These are phyloP conservation scores for Malachius bipustulatus DNA, from an alignment of 2,888 invertebrate genomes.

Conservation along the genomic window DNA sequence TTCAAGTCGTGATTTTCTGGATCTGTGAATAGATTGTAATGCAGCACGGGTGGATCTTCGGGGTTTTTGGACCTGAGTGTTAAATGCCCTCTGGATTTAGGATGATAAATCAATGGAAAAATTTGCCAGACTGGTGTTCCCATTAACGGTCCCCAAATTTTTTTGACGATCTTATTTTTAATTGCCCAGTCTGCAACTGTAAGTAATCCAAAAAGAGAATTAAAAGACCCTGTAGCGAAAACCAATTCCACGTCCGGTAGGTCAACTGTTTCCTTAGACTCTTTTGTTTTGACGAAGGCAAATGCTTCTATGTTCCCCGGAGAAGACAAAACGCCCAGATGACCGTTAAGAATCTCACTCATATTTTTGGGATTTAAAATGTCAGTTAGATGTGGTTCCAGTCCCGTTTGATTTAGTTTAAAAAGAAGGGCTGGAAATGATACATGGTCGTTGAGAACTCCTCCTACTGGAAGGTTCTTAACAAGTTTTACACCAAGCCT, in stretches of 20 bases:
- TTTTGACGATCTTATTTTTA: constrained; percentile 7
- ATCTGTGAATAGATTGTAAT: constrained; percentile 60
- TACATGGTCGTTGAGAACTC: constrained; percentile 47
- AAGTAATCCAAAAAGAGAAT: constrained; percentile 39
- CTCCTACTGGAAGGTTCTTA: constrained; percentile 52
- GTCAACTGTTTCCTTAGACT: constrained; percentile 38
- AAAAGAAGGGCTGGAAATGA: constrained; percentile 37
- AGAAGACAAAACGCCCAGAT: constrained; percentile 40
- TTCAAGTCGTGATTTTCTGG: constrained; percentile 39
- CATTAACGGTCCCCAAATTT: constrained; percentile 8
- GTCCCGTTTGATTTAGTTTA: constrained; percentile 11
- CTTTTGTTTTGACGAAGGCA: constrained; percentile 44
- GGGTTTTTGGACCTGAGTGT: constrained; percentile 52
- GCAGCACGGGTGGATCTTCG: constrained; percentile 51
- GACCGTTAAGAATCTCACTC: no score
- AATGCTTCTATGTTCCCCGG: constrained; percentile 44
- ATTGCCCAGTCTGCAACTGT: constrained; percentile 3
- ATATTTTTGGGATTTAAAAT: constrained; percentile 20
- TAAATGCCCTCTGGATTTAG: constrained; percentile 53
- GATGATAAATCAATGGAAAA: constrained; percentile 25
- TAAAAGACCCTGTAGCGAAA: constrained; percentile 41
- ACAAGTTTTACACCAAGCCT: constrained; percentile 44
- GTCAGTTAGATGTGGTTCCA: constrained; percentile 23
- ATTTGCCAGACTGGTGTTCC: constrained; percentile 6
- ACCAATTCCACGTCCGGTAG: constrained; percentile 56